Base-by-base conservation (phyloP, 2,888 invertebrate genomes). In the Trachelus stipa region DNA sequence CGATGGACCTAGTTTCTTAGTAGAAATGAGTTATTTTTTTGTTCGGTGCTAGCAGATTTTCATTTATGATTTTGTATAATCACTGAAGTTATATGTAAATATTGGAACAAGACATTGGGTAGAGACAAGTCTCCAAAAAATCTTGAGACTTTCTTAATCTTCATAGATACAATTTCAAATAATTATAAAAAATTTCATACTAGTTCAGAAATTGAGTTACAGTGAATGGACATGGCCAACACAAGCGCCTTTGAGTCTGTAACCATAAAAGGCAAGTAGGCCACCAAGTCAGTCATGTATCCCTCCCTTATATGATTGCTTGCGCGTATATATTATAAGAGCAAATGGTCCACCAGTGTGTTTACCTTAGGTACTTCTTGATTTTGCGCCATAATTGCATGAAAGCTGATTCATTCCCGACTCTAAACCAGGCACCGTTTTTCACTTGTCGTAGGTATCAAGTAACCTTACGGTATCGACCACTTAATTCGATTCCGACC, bases 221-320 rank as follows among this genome's bases (percentile, higher is more conserved):
- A 75, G 75, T 78, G 75, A 75, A 76, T 73, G 75, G 78, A 68
- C 33, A 78, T 73, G 40, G 77, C 69, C 23, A 71, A 73, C 56
- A 78, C 68, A 75, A 73, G 34, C 35, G 74, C 69, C 56, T 74
- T 68, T 75, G 68, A 76, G 73, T 73, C 73, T 78, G 73, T 37
- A 15, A 11, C 78, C 78, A 76, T 78, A 78, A 78, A 78, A 78
- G 78, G 78, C 73, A 78, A 75, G 76, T 78, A 56, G 78, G 78
- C 75, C 78, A 74, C 23, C 31, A 12, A 71, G 31, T 71, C 73
- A 56, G 76, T 78, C 68, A 68, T 75, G 73, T 73, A 76, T 78
- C 73, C 23, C 78, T 71, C 71, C 71, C 71, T 71, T 71, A 71
- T 71, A 71, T 34, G 71, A 31, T 34, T 23, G 31, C 34, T 71